Evolutionary conservation across 2,888 invertebrate species (phyloP).

Genomic region (Drosophila neonasuta): DNA sequence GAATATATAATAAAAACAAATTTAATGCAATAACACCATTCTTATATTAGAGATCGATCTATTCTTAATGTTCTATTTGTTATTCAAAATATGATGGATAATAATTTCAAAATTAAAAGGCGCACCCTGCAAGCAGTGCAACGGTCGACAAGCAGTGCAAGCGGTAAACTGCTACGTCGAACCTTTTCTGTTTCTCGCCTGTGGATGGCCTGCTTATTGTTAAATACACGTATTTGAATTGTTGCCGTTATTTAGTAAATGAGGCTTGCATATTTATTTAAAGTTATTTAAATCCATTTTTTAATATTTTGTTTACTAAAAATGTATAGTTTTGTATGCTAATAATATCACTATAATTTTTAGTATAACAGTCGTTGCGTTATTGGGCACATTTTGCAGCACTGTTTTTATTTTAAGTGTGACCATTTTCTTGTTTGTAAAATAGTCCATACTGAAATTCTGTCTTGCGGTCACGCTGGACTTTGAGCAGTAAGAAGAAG

Average conservation of each 20-base stretch:
- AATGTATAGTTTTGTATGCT: not conserved
- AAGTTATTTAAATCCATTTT: too few relatives aligned
- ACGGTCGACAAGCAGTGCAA: constrained; percentile 22
- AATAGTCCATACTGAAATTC: constrained; percentile 11
- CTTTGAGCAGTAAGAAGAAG: constrained; percentile 50
- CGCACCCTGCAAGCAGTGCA: constrained; percentile 27
- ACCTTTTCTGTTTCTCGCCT: not conserved
- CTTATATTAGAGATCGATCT: too few relatives aligned
- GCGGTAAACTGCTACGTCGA: not conserved
- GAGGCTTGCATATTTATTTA: not conserved
- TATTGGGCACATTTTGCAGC: not conserved
- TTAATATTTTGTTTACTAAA: too few relatives aligned
- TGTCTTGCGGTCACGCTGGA: constrained; percentile 28
- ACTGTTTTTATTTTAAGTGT: not conserved
- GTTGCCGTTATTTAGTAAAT: not conserved
- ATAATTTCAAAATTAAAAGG: not conserved
- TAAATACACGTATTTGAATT: too few relatives aligned
- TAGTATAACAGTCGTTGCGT: not conserved
- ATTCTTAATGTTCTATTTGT: too few relatives aligned
- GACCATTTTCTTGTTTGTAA: not conserved
- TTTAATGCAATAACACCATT: too few relatives aligned
- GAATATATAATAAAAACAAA: too few relatives aligned
- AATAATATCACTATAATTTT: not conserved
- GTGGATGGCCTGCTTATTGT: too few relatives aligned
- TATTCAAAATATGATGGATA: too few relatives aligned